Evolutionary conservation across 2,113 vertebrate genomes (phyloP), one percentile per base, ranked within the genome.

Genomic region (Chamaetylas fuelleborni): DNA sequence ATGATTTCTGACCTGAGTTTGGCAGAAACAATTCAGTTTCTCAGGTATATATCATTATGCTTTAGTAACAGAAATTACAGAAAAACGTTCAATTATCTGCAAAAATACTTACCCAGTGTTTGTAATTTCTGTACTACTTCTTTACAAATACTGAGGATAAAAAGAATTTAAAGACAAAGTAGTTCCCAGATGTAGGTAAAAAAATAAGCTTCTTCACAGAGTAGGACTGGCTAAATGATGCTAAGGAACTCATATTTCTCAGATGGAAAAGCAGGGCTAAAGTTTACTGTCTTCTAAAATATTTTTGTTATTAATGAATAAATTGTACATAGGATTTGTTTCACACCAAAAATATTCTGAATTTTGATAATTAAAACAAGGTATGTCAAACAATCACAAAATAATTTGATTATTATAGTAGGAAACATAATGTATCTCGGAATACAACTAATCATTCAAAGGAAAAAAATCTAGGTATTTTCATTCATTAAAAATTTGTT

Each of bases 1-100:
- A 33, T 43, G 20, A 71, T 72, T 70, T 73, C 66, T 87, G 47
- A 85, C 78, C 58, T 20, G 19, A 88, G 61, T 90, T 90, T 90
- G 90, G 65, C 77, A 96, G 94, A 93, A 93, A 82, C 45, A 40
- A 70, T 36, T 80, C 34, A 29, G 64, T 45, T 80, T 90, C 70
- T 78, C 36, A 72, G 76, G 82, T 1, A 87, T 42, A 61, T 69
- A 86, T 43, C 34, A 78, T 62, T 66, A 47, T 34, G 28, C 54
- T 88, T 86, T 70, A 76, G 47, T 77, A 81, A 83, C 5, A 66
- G 53, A 77, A 83, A 78, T 20, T 20, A 66, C n/a, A 67, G 82
- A 79, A 90, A 77, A 83, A 9, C 33, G 42, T 33, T 56, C n/a
- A 11, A 26, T 45, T 69, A 66, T 16, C 80, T 71, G 29, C 66